Evolutionary conservation across 1,140 invertebrate genomes (phyloP).

Genomic region (Heterodera carotae): DNA sequence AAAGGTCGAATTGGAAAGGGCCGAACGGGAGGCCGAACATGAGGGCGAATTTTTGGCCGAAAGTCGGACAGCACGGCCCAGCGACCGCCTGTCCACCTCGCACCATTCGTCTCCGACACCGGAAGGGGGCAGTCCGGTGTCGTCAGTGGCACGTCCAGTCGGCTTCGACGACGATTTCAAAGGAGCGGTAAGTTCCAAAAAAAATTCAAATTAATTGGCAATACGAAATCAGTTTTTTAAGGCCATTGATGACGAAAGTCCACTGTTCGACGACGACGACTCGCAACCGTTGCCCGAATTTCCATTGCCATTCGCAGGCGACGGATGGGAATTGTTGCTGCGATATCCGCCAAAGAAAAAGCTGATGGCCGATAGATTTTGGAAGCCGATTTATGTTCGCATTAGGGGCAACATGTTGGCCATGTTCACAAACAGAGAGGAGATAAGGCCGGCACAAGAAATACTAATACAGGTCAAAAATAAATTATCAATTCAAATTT

Average conservation of each 20-base stretch:
- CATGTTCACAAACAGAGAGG: constrained; percentile 79
- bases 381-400: constrained; percentile 93
- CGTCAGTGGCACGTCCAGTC: constrained; percentile 43
- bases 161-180: constrained; percentile 66
- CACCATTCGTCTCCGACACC: constrained; percentile 59
- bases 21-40: constrained; percentile 18
- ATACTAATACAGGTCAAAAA: constrained; percentile 50
- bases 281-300: constrained; percentile 90
- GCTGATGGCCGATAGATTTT: constrained; percentile 89
- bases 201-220: no score
- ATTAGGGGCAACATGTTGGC: constrained; percentile 82
- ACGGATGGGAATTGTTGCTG: constrained; percentile 96
- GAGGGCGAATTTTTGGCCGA: constrained; percentile 33
- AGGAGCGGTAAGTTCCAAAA: constrained; percentile 28
- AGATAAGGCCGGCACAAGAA: constrained; percentile 84
- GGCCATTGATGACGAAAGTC: constrained; percentile 64
- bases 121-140: constrained; percentile 61
- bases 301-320: constrained; percentile 73
- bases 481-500: background rate
- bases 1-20: constrained; percentile 48
- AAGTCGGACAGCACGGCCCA: background rate
- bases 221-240: no score
- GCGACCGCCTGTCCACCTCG: constrained; percentile 21
- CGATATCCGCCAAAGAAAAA: constrained; percentile 75
- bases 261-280: constrained; percentile 89